Conservation (phyloP, 23 tunicate species). For the Ciona savignyi region DNA sequence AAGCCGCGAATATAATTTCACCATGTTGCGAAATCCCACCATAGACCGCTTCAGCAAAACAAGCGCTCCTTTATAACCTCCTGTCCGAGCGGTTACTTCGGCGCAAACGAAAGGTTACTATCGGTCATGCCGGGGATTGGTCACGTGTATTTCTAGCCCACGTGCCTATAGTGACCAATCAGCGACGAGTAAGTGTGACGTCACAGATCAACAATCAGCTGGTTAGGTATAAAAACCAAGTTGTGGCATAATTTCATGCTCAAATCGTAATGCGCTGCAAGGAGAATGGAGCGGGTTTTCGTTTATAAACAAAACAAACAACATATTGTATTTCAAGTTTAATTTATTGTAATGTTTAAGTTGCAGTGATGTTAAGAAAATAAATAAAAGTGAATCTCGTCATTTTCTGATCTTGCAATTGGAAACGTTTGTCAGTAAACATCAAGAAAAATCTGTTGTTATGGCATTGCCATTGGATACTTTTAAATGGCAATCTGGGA, state of each 20-base stretch:
- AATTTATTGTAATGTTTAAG: neutral
- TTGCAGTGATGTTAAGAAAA: neutral
- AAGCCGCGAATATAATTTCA: neutral
- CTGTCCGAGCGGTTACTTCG: conserved; percentile 10
- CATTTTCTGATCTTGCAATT: neutral
- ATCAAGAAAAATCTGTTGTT: neutral
- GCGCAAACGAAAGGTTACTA: conserved; percentile 37
- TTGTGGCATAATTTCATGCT: neutral
- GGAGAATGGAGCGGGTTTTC: neutral
- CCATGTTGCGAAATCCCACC: neutral
- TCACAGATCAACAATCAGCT: conserved; percentile 5
- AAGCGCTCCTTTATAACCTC: neutral
- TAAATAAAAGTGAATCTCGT: neutral
- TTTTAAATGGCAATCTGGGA: conserved; percentile 59
- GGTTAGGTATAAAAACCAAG: conserved; percentile 9
- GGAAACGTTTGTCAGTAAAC: too few relatives aligned
- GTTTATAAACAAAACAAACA: too few relatives aligned
- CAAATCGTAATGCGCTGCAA: neutral
- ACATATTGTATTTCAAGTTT: neutral
- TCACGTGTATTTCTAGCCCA: conserved; percentile 19
- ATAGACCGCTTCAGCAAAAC: too few relatives aligned
- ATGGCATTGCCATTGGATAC: conserved; percentile 53
- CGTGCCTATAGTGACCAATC: conserved; percentile 34
- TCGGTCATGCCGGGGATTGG: conserved; percentile 18
- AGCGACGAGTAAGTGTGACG: conserved; percentile 2